phyloP scores from a whole-genome alignment of 1,140 invertebrate species.

The Archivesica marissinica region DNA sequence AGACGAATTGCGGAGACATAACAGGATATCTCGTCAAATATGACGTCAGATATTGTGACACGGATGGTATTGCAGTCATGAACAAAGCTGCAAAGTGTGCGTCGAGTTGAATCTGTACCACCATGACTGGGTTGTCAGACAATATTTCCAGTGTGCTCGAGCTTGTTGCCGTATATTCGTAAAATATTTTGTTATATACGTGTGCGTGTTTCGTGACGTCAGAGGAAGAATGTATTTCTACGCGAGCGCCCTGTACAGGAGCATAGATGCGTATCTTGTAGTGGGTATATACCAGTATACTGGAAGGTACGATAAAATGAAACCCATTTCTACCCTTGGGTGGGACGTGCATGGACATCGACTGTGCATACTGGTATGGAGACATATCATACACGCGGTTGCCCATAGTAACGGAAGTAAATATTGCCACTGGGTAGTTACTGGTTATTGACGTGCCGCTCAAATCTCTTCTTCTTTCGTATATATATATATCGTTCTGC shows the following conservation, averaged over 20 bases:
- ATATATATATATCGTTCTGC: background rate
- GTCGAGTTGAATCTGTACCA: background rate
- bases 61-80: background rate
- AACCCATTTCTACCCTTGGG: background rate
- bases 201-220: background rate
- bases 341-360: background rate
- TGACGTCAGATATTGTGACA: background rate
- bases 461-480: background rate
- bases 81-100: background rate
- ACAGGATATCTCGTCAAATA: background rate
- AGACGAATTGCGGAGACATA: background rate
- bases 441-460: background rate
- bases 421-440: background rate
- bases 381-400: background rate
- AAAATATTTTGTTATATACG: constrained; percentile 9
- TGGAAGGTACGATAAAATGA: background rate
- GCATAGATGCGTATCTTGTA: constrained; percentile 13
- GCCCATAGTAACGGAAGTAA: background rate
- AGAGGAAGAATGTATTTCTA: background rate
- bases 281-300: background rate
- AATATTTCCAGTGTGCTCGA: constrained; percentile 1
- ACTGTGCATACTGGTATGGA: background rate
- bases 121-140: background rate
- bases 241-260: background rate
- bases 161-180: background rate